Evolutionary conservation across 2,888 invertebrate genomes (phyloP), one percentile per base, ranked within the genome.

Genomic region (Pristionchus entomophagus): DNA sequence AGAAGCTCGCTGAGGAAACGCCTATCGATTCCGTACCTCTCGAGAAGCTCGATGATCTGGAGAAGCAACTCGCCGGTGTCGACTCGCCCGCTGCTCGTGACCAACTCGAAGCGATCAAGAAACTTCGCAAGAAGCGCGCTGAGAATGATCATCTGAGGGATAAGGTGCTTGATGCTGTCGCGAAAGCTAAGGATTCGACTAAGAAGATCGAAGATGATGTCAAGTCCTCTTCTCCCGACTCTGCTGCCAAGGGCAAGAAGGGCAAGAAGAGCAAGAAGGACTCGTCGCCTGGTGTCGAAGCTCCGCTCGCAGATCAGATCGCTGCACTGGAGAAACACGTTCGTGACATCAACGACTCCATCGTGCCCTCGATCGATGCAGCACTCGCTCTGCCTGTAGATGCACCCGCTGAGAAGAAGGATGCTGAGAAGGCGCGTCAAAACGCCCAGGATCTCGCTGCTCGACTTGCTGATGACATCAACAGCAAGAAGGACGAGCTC

Each of bases 201-300:
- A 88, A 89, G 77, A 86, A 88, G 65, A 87, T 86, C 84, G 88
- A 87, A 35, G 87, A 87, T 80, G 85, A 87, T 22, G 82, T 88
- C 65, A 56, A 82, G 82, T 38, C 80, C 6, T 62, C 62, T 29
- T 62, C 62, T 8, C 62, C 62, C 62, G 73, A 73, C 22, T 38
- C 80, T 59, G 62, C 56, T 35, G 29, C 82, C 82, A 62, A 59
- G 59, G 86, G 86, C 83, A 87, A 87, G 51, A 73, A 73, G 73
- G 45, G 73, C 14, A 88, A 88, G 87, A 89, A 89, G 87, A 87
- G 88, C 84, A 88, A 87, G 88, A 89, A 89, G 87, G 87, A 73
- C 22, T 22, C 38, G n/a, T 41, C 73, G 38, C 73, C 73, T 32
- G 73, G n/a, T n/a, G 73, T 38, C 1, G 41, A 73, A 35, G 73